Evolutionary conservation across 2,797 vertebrate species (phyloP).

Genomic region (Salmo trutta): DNA sequence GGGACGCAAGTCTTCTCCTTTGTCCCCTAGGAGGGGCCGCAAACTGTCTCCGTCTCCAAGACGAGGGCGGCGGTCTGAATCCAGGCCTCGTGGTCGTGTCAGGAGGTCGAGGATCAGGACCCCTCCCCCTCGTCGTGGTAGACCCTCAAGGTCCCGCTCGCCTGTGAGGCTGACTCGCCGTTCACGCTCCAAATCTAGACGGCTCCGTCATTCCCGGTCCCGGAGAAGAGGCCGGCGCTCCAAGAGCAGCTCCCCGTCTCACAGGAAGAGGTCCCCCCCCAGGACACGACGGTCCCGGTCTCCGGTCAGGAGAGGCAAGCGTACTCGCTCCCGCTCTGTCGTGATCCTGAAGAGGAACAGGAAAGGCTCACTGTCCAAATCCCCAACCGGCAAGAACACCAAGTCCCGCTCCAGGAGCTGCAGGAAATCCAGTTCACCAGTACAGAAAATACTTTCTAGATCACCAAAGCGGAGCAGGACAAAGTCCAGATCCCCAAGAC

Average conservation of each 20-base stretch:
- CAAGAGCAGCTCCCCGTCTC: constrained; percentile 69
- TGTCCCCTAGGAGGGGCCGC: neutral
- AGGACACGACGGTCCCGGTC: constrained; percentile 69
- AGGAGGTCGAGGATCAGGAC: constrained; percentile 52
- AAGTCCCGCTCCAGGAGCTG: constrained; percentile 37
- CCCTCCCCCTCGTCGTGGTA: constrained; percentile 46
- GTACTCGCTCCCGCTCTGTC: constrained; percentile 74
- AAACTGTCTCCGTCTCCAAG: constrained; percentile 25
- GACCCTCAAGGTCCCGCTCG: constrained; percentile 60
- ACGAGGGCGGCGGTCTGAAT: constrained; percentile 41
- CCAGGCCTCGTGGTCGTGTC: constrained; percentile 42
- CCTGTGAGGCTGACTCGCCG: neutral
- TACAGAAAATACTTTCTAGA: neutral
- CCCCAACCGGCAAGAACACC: constrained; percentile 26
- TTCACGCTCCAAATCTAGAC: neutral
- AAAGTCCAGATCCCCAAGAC: constrained; percentile 42
- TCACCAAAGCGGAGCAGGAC: constrained; percentile 32
- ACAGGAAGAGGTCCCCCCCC: constrained; percentile 68
- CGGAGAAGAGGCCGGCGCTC: constrained; percentile 71
- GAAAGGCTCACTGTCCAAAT: constrained; percentile 56
- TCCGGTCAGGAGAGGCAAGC: constrained; percentile 62
- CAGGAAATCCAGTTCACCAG: constrained; percentile 58
- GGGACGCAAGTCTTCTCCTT: constrained; percentile 17
- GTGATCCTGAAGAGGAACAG: constrained; percentile 67
- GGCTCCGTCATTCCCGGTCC: constrained; percentile 61